These are phyloP conservation scores for Tetramorium bicarinatum DNA, from an alignment of 2,888 invertebrate species.

Conservation along the genomic window DNA sequence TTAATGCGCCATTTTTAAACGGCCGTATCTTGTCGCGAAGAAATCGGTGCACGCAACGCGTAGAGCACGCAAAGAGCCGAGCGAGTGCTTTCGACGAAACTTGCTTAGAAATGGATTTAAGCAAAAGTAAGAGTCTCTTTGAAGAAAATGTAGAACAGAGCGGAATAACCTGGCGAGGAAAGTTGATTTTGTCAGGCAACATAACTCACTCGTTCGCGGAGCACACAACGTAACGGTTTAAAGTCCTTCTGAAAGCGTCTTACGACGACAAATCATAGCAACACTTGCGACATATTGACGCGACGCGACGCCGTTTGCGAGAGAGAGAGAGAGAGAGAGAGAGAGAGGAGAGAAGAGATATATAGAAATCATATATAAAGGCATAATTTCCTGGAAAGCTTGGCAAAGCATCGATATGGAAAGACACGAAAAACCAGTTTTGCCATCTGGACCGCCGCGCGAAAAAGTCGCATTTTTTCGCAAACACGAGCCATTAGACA, in stretches of 20 bases:
- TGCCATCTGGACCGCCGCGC: conserved; percentile 38
- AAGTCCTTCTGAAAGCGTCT: conserved; percentile 22
- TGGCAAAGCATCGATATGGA: conserved; percentile 31
- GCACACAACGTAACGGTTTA: conserved; percentile 34
- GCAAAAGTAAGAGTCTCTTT: conserved; percentile 51
- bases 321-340: neutral
- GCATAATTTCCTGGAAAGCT: conserved; percentile 27
- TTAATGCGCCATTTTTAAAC: conserved; percentile 38
- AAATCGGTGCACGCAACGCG: conserved; percentile 45
- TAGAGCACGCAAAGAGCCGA: conserved; percentile 29
- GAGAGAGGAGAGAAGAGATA: neutral
- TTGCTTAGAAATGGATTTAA: conserved; percentile 42
- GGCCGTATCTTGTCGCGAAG: conserved; percentile 34
- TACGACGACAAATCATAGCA: conserved; percentile 38
- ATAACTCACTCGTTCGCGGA: conserved; percentile 41
- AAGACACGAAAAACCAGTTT: conserved; percentile 29
- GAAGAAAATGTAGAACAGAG: conserved; percentile 48
- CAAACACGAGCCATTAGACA: conserved; percentile 39
- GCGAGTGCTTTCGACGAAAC: conserved; percentile 24
- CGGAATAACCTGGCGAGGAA: conserved; percentile 42
- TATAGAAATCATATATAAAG: conserved; percentile 22
- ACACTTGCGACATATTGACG: conserved; percentile 42
- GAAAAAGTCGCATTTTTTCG: conserved; percentile 43
- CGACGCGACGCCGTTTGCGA: neutral
- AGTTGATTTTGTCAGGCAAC: conserved; percentile 49